These are phyloP conservation scores for Temnothorax ravouxi DNA, from an alignment of 2,888 invertebrate genomes.

Conservation along the genomic window DNA sequence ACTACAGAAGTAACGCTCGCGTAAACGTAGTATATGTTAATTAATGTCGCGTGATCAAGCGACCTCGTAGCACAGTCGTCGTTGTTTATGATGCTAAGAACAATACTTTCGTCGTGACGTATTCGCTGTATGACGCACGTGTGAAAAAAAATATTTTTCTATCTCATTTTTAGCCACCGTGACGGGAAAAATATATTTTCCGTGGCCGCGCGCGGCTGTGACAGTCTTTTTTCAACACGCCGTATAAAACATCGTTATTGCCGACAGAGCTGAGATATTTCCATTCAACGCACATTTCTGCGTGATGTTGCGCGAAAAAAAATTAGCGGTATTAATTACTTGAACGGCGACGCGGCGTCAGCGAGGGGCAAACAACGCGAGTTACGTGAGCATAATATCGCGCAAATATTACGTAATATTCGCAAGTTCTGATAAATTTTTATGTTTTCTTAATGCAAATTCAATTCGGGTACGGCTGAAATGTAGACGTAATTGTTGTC, in stretches of 20 bases:
- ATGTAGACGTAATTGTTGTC: conserved; percentile 24
- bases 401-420: conserved; percentile 35
- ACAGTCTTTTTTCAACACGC: conserved; percentile 48
- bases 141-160: conserved; percentile 37
- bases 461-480: not conserved
- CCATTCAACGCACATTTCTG: conserved; percentile 43
- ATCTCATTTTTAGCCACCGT: conserved; percentile 35
- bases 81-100: conserved; percentile 49
- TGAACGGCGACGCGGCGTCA: not conserved
- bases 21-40: no score
- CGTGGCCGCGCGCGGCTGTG: conserved; percentile 43
- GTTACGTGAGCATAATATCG: conserved; percentile 24
- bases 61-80: not conserved
- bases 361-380: not conserved
- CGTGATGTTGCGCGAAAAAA: conserved; percentile 36
- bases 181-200: conserved; percentile 55
- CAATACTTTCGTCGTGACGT: conserved; percentile 43
- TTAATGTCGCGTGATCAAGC: conserved; percentile 43
- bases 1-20: no score
- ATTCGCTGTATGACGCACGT: conserved; percentile 37
- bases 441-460: conserved; percentile 50
- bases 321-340: conserved; percentile 52
- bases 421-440: conserved; percentile 12
- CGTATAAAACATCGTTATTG: conserved; percentile 57
- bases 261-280: conserved; percentile 53